Percentiles rank a stretch among this genome's conserved stretches.
phyloP scores from a whole-genome alignment of 1,140 invertebrate genomes.

The Oreohelix idahoensis region DNA sequence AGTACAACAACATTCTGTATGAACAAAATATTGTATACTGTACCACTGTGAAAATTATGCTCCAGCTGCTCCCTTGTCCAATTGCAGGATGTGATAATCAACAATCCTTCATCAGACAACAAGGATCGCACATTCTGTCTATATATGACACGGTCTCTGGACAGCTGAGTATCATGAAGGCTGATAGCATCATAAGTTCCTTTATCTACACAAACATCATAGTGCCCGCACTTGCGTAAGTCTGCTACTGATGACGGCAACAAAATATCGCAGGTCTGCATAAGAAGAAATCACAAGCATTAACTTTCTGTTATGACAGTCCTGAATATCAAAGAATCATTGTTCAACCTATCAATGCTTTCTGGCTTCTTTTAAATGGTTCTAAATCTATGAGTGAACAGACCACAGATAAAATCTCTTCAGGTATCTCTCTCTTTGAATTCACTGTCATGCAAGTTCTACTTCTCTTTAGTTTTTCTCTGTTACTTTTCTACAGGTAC shows the following conservation, averaged over 20 bases:
- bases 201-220: slow-evolving; percentile 82
- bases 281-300: background rate
- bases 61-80: slow-evolving; percentile 90
- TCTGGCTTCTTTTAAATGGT: too few species aligned
- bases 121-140: slow-evolving; percentile 79
- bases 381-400: too few species aligned
- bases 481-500: too few species aligned
- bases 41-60: slow-evolving; percentile 79
- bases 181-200: slow-evolving; percentile 95
- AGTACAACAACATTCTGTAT: too few species aligned
- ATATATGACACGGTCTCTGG: slow-evolving; percentile 80
- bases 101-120: slow-evolving; percentile 78
- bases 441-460: too few species aligned
- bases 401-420: too few species aligned
- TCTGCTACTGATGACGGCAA: slow-evolving; percentile 41
- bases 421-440: too few species aligned
- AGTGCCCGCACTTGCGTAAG: slow-evolving; percentile 28
- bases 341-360: too few species aligned
- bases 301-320: too few species aligned
- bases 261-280: slow-evolving; percentile 41
- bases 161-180: slow-evolving; percentile 81
- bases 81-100: slow-evolving; percentile 94
- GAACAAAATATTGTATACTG: too few species aligned
- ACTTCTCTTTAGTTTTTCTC: too few species aligned
- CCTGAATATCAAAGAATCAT: too few species aligned